These are phyloP conservation scores for Leptarthrus brevirostris DNA, from an alignment of 2,888 invertebrate genomes.

Conservation along the genomic window DNA sequence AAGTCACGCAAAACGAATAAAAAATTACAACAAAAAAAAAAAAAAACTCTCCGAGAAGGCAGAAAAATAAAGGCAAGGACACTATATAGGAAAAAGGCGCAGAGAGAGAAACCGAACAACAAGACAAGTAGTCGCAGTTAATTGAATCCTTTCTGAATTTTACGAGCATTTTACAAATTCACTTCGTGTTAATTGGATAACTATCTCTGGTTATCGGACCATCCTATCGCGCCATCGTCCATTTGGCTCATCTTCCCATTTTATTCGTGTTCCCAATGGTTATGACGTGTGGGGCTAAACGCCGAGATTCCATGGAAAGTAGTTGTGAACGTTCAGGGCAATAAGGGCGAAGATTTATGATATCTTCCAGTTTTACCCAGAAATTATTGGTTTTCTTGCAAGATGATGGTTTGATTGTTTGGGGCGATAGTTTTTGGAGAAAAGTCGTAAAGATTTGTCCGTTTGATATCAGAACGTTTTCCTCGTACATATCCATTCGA, in stretches of 20 bases:
- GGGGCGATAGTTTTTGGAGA: conserved; percentile 27
- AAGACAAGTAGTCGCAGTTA: conserved; percentile 49
- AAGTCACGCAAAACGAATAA: conserved; percentile 48
- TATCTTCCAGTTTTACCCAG: conserved; percentile 45
- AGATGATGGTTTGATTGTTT: conserved; percentile 28
- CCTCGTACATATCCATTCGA: background rate
- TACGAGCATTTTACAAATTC: conserved; percentile 51
- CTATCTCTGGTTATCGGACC: conserved; percentile 32
- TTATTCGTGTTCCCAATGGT: conserved; percentile 36
- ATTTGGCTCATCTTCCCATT: background rate
- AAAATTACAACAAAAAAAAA: conserved; percentile 15
- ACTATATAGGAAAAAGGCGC: background rate
- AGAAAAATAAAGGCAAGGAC: background rate
- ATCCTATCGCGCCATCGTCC: conserved; percentile 14
- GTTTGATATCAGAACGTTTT: conserved; percentile 2
- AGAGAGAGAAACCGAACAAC: background rate
- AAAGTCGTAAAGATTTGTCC: conserved; percentile 44
- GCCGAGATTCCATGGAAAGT: conserved; percentile 35
- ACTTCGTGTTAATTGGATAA: conserved; percentile 50
- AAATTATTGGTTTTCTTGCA: conserved; percentile 46
- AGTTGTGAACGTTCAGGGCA: conserved; percentile 13
- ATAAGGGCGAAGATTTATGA: conserved; percentile 41
- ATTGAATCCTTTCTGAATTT: conserved; percentile 50
- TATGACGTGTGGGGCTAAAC: conserved; percentile 40
- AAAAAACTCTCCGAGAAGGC: background rate